phyloP scores from a whole-genome alignment of 1,140 invertebrate species.

The Asbolus verrucosus region DNA sequence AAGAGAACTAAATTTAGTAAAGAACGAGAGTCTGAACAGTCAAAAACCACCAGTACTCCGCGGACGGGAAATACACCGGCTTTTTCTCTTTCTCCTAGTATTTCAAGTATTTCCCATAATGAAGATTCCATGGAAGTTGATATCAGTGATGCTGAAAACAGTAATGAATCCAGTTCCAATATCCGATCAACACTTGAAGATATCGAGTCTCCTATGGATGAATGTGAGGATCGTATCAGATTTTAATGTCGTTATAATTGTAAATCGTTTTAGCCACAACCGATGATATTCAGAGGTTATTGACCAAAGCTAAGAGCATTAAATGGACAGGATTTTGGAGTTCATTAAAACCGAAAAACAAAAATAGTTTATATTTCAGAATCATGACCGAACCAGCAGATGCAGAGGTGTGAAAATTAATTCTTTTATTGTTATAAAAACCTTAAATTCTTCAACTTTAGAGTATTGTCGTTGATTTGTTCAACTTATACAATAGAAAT shows the following conservation, averaged over 20 bases:
- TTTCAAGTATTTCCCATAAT: constrained; percentile 29
- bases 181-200: background rate
- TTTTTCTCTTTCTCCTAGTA: constrained; percentile 12
- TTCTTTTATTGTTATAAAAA: too few species aligned
- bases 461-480: constrained; percentile 22
- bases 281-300: background rate
- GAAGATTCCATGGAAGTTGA: constrained; percentile 27
- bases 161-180: too few species aligned
- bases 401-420: background rate
- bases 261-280: background rate
- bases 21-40: constrained; percentile 8
- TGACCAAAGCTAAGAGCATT: background rate
- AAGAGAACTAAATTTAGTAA: background rate
- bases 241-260: too few species aligned
- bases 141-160: too few species aligned
- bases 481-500: constrained; percentile 21
- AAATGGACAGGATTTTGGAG: constrained; percentile 23
- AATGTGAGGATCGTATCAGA: too few species aligned
- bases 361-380: constrained; percentile 11
- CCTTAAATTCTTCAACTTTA: constrained; percentile 4
- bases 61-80: background rate
- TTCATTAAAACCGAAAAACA: constrained; percentile 12
- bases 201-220: background rate
- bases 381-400: constrained; percentile 23
- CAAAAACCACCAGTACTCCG: constrained; percentile 35